Conservation (phyloP, 2,113 vertebrate genomes). For the Seriola quinqueradiata region DNA sequence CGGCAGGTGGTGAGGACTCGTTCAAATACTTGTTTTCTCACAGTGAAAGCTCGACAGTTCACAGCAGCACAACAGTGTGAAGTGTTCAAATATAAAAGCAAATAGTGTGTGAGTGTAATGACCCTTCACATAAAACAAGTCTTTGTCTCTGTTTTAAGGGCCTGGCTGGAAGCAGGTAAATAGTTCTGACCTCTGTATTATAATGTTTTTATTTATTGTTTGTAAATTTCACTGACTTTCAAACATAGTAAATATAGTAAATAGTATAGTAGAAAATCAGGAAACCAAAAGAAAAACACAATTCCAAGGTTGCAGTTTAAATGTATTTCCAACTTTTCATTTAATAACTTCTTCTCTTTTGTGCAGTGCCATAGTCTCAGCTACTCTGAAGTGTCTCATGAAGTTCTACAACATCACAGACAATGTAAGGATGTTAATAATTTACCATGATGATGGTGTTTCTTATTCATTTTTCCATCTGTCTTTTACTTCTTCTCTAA, state of each 20-base stretch:
- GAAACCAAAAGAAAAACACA: background rate
- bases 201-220: background rate
- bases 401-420: constrained; percentile 89
- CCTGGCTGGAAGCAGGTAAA: constrained; percentile 89
- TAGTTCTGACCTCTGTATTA: rapidly evolving
- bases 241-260: background rate
- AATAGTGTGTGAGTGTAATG: too few species aligned
- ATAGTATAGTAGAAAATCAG: background rate
- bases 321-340: background rate
- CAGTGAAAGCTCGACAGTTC: background rate
- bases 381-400: constrained; percentile 88
- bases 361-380: constrained; percentile 87
- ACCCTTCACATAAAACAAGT: background rate
- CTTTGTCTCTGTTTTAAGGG: constrained; percentile 76
- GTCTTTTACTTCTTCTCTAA: background rate
- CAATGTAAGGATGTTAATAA: constrained; percentile 68
- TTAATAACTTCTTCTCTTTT: background rate
- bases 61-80: background rate
- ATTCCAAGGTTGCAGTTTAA: background rate
- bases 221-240: background rate
- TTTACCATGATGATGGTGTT: background rate
- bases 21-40: background rate
- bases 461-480: background rate
- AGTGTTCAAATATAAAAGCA: background rate
- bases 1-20: constrained; percentile 86